phyloP scores from a whole-genome alignment of 2,888 invertebrate genomes.

The Camponotus fellah region DNA sequence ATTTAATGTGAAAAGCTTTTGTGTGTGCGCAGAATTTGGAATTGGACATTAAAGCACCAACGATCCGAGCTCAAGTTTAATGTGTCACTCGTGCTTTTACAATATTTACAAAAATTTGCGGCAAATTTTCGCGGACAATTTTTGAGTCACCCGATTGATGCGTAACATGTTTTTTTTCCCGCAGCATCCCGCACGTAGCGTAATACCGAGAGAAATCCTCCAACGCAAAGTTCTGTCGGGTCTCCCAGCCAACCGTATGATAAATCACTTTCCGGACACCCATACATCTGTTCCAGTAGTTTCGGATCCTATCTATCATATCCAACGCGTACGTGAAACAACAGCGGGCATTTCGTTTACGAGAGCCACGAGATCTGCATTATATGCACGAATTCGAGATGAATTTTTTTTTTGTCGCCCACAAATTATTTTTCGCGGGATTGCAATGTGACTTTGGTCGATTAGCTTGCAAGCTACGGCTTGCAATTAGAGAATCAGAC shows the following conservation, averaged over 20 bases:
- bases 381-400: not conserved
- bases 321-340: conserved; percentile 6
- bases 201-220: conserved; percentile 35
- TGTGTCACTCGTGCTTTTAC: not conserved
- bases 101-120: not conserved
- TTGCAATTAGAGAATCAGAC: conserved; percentile 28
- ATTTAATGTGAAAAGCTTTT: conserved; percentile 10
- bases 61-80: conserved; percentile 1
- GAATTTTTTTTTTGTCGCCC: not conserved
- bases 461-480: not conserved
- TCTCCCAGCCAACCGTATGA: conserved; percentile 38
- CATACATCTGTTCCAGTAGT: conserved; percentile 67
- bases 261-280: conserved; percentile 64
- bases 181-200: not conserved
- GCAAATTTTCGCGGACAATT: not conserved
- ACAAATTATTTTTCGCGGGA: not conserved
- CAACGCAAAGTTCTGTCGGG: conserved; percentile 12
- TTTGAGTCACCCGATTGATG: not conserved
- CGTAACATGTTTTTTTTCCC: not conserved
- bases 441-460: conserved; percentile 8
- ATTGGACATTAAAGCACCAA: not conserved
- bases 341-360: conserved; percentile 16
- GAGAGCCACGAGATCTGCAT: not conserved
- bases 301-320: conserved; percentile 58
- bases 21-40: not conserved